Evolutionary conservation across 1,140 invertebrate genomes (phyloP), one percentile per base, ranked within the genome.

Genomic region (Nephotettix cincticeps): DNA sequence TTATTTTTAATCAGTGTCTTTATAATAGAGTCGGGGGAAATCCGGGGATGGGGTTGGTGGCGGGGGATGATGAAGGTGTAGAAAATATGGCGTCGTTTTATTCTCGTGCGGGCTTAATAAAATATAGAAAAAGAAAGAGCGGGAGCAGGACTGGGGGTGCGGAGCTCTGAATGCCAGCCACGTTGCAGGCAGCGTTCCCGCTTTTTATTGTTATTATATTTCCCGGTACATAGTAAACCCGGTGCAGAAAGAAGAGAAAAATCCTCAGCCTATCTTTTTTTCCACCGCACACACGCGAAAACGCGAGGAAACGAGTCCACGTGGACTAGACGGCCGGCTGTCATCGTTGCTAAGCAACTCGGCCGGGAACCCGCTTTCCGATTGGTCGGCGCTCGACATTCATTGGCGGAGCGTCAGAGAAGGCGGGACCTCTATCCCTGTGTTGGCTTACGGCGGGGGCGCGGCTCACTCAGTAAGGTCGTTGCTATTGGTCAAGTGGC

Each of bases 311-410:
- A n/a, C 32, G 30, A 45, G 19, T 45, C 56, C 27, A 54, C 27
- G 32, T 36, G 51, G 69, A 73, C 71, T 77, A 70, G 74, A 77
- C 75, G 76, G 74, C 70, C 71, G 73, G 73, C 73, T 68, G 56
- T 36, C 54, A 67, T 28, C 29, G 68, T 74, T 66, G 71, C 71
- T 69, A 66, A 69, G 68, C 64, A 40, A 72, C 69, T 28, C 30
- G 65, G 58, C 32, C 43, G 51, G 58, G 71, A 70, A 71, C 71
- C 69, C 71, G 68, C 56, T 63, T 29, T 47, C 47, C 36, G 63
- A 74, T 70, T 71, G 71, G 73, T 74, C 71, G 68, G 67, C 32
- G 19, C 32, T 21, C 13, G 27, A 28, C 23, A 17, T 27, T 23
- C 13, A 68, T 68, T 68, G 66, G 66, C 28, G 9, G n/a, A 13